phyloP scores from a whole-genome alignment of 2,888 invertebrate genomes.

The Caenorhabditis sulstoni region DNA sequence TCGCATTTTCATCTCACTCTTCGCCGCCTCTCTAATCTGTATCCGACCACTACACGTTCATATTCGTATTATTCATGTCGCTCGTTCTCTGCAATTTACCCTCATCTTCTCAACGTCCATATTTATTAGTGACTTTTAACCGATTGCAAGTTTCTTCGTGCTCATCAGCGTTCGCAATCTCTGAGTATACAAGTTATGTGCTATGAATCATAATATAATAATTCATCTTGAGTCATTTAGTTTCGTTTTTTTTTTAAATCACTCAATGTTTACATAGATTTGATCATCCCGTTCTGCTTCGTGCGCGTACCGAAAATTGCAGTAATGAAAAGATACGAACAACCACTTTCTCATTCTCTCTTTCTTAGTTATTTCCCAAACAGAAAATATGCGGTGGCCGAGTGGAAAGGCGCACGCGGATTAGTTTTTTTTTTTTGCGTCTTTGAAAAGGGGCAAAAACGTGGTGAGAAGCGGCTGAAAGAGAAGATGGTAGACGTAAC shows the following conservation, averaged over 20 bases:
- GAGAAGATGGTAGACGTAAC: constrained; percentile 6
- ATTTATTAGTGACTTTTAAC: neutral
- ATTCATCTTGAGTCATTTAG: neutral
- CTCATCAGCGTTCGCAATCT: too few relatives aligned
- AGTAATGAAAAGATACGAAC: constrained; percentile 12
- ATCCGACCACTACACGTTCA: neutral
- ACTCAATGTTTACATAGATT: neutral
- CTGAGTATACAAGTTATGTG: too few relatives aligned
- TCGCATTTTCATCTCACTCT: neutral
- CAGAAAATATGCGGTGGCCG: neutral
- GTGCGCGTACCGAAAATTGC: neutral
- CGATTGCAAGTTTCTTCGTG: neutral
- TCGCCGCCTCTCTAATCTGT: too few relatives aligned
- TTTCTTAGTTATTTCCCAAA: neutral
- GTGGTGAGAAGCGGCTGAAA: constrained; percentile 1
- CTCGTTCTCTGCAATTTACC: neutral
- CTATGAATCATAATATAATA: too few relatives aligned
- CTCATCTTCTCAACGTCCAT: neutral
- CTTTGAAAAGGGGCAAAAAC: constrained; percentile 3
- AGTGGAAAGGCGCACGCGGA: constrained; percentile 10
- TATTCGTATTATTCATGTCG: neutral
- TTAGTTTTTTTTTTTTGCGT: constrained; percentile 9
- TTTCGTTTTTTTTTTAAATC: neutral
- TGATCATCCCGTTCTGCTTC: neutral
- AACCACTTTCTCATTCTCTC: neutral